Percentiles rank a stretch among this genome's conserved stretches.
Evolutionary conservation across 92 coral and sea anemone species (phyloP).

Genomic region (Isaurus tuberculatus): DNA sequence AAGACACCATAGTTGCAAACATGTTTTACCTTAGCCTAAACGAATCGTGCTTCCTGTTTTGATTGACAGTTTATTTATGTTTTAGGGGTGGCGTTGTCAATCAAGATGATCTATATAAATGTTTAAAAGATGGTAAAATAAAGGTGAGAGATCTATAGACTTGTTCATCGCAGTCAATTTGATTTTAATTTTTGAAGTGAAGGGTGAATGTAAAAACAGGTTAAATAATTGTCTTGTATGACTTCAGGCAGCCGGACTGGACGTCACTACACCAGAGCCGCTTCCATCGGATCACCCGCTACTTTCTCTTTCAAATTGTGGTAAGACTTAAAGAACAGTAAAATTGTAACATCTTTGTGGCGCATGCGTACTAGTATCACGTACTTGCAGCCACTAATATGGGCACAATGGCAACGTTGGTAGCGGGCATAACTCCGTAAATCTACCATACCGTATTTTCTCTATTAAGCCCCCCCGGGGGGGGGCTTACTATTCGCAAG

Average conservation of each 20-base stretch:
- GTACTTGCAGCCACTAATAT: too few relatives aligned
- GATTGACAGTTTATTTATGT: too few relatives aligned
- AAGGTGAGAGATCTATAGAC: conserved; percentile 72
- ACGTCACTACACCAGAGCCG: conserved; percentile 57
- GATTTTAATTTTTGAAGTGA: not conserved
- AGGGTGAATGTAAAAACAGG: not conserved
- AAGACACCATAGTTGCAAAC: too few relatives aligned
- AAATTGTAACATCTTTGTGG: not conserved
- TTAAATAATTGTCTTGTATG: not conserved
- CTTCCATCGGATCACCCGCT: conserved; percentile 48
- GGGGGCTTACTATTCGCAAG: too few relatives aligned
- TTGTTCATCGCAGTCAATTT: not conserved
- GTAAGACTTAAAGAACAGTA: conserved; percentile 17
- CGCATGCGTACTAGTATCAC: too few relatives aligned
- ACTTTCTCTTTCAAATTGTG: conserved; percentile 46
- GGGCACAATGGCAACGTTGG: too few relatives aligned
- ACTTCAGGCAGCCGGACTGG: conserved; percentile 58
- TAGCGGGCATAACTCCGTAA: too few relatives aligned
- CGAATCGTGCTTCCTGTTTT: too few relatives aligned
- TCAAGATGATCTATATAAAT: conserved; percentile 88
- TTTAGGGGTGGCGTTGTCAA: conserved; percentile 88
- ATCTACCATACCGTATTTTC: too few relatives aligned
- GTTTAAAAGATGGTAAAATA: conserved; percentile 76
- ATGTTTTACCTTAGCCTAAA: too few relatives aligned
- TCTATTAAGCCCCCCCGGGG: too few relatives aligned